Conservation (phyloP, 2,888 invertebrate species). For the Entomobrya multifasciata region DNA sequence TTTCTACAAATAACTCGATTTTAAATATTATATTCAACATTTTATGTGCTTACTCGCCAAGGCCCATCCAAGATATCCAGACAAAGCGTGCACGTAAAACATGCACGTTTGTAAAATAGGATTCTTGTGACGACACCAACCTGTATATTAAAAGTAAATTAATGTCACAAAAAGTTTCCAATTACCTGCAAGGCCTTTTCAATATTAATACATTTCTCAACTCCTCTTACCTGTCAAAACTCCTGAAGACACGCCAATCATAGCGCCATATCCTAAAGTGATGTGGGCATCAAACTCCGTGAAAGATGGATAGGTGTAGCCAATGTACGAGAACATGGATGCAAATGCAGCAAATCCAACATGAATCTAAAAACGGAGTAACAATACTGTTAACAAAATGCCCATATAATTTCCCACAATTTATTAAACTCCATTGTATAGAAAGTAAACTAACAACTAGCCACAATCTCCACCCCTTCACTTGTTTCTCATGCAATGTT, state of each 20-base stretch:
- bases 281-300: conserved; percentile 50
- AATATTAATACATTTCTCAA: neutral
- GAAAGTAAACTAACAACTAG: conserved; percentile 32
- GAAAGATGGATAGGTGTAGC: conserved; percentile 61
- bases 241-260: conserved; percentile 61
- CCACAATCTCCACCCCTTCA: conserved; percentile 69
- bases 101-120: neutral
- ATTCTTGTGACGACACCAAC: conserved; percentile 64
- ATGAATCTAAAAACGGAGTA: conserved; percentile 39
- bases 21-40: neutral
- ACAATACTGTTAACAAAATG: too few relatives aligned
- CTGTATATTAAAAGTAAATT: neutral
- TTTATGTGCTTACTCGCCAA: conserved; percentile 47
- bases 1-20: neutral
- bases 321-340: conserved; percentile 54
- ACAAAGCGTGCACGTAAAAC: conserved; percentile 58
- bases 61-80: conserved; percentile 66
- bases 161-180: neutral
- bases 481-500: conserved; percentile 61
- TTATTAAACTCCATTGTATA: neutral
- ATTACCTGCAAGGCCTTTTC: neutral
- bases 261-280: conserved; percentile 56
- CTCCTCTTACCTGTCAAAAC: conserved; percentile 38
- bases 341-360: conserved; percentile 58
- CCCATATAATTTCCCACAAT: too few relatives aligned